Conservation (phyloP, 1,140 invertebrate genomes). For the Drosophila pruinosa region DNA sequence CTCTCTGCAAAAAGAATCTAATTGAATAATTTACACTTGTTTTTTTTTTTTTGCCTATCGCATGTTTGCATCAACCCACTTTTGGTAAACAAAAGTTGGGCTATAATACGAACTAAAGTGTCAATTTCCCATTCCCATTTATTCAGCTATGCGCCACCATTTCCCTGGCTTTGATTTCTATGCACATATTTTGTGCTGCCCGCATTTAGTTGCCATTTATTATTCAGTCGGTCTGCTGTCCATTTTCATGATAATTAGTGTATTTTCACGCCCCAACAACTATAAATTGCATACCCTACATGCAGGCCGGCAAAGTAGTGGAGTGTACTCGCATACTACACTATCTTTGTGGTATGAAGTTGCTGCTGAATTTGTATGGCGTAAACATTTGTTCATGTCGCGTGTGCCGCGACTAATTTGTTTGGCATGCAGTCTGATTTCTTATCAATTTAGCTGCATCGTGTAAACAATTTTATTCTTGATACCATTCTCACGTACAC, state of each 20-base stretch:
- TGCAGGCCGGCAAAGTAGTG: background rate
- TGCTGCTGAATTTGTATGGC: no score
- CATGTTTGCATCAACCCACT: no score
- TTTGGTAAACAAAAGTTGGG: no score
- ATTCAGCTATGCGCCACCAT: no score
- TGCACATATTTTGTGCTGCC: background rate
- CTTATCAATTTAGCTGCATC: constrained; percentile 42
- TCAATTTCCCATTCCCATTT: no score
- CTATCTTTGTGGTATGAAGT: background rate
- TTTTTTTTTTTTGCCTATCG: no score
- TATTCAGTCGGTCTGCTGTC: constrained; percentile 38
- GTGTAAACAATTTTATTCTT: constrained; percentile 15
- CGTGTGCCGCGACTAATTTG: constrained; percentile 39
- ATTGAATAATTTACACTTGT: no score
- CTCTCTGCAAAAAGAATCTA: no score
- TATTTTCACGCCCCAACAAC: constrained; percentile 56
- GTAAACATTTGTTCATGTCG: background rate
- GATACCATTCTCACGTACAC: no score
- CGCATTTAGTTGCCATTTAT: constrained; percentile 21
- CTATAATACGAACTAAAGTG: no score
- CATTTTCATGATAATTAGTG: constrained; percentile 31
- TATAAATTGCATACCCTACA: constrained; percentile 37
- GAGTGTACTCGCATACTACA: background rate
- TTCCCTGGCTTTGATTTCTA: background rate
- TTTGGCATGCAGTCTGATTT: constrained; percentile 51